Conservation (phyloP, 2,113 vertebrate genomes). For the Catharus fuscescens region DNA sequence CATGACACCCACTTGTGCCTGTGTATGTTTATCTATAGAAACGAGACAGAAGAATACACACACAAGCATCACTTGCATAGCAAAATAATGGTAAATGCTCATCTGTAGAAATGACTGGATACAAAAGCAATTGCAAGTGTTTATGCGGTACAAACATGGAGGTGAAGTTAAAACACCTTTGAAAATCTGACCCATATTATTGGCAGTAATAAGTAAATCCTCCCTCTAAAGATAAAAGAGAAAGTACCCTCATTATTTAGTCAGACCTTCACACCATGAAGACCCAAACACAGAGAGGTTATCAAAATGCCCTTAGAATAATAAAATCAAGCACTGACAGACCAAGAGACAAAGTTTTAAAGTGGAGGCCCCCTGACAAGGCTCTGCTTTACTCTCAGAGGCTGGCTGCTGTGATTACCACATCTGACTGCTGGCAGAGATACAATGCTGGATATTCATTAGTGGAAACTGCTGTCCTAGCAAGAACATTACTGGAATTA, state of each 20-base stretch:
- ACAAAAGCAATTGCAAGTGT: conserved; percentile 50
- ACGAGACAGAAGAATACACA: background rate
- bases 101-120: conserved; percentile 19
- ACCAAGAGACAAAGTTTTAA: conserved; percentile 60
- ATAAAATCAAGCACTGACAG: conserved; percentile 42
- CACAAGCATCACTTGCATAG: conserved; percentile 22
- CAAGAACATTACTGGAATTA: background rate
- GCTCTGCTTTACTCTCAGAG: conserved; percentile 24
- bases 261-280: conserved; percentile 23
- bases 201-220: conserved; percentile 55
- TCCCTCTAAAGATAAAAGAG: conserved; percentile 62
- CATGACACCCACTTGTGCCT: background rate
- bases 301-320: conserved; percentile 59
- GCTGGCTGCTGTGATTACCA: conserved; percentile 34
- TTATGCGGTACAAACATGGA: conserved; percentile 49
- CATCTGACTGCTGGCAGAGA: conserved; percentile 33
- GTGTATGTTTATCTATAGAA: conserved; percentile 9
- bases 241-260: conserved; percentile 61
- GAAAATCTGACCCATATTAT: conserved; percentile 59
- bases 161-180: conserved; percentile 59
- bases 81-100: conserved; percentile 30
- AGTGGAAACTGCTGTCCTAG: conserved; percentile 10
- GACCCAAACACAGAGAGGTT: conserved; percentile 56
- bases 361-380: conserved; percentile 55
- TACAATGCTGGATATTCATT: conserved; percentile 18